A percentile compares a stretch with the other conserved stretches of the same genome.
These are phyloP conservation scores for Parotocinclus haroldoi DNA, from an alignment of 2,797 vertebrate genomes.

Conservation along the genomic window DNA sequence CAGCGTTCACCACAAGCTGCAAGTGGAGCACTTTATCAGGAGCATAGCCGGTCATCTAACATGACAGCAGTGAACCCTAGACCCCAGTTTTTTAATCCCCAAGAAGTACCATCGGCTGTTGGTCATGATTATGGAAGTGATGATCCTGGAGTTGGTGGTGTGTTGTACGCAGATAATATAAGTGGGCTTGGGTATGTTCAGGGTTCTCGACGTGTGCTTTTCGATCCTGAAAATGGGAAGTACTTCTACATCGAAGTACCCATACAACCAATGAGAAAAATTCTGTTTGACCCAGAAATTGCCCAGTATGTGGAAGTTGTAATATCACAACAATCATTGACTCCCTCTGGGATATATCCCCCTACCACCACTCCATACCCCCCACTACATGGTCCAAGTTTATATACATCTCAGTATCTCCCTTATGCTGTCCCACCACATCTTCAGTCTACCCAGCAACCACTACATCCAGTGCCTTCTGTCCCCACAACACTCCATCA, in stretches of 20 bases:
- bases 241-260: constrained; percentile 90
- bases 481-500: constrained; percentile 61
- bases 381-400: constrained; percentile 68
- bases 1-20: constrained; percentile 67
- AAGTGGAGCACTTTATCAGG: constrained; percentile 59
- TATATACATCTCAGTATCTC: constrained; percentile 78
- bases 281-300: constrained; percentile 89
- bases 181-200: constrained; percentile 57
- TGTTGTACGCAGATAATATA: constrained; percentile 68
- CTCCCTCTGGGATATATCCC: constrained; percentile 77
- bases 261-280: constrained; percentile 83
- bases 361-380: constrained; percentile 74
- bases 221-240: constrained; percentile 91
- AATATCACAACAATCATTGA: constrained; percentile 79
- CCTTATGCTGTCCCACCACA: constrained; percentile 71
- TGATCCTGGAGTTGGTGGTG: constrained; percentile 53
- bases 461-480: constrained; percentile 66
- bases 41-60: constrained; percentile 66
- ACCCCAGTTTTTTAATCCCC: constrained; percentile 67
- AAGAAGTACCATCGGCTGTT: constrained; percentile 65
- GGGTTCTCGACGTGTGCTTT: constrained; percentile 76
- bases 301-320: constrained; percentile 94
- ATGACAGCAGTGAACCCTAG: constrained; percentile 62
- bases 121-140: constrained; percentile 71
- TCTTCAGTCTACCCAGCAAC: constrained; percentile 68